Conservation (phyloP, 2,797 vertebrate species). For the Serranus cabrilla region DNA sequence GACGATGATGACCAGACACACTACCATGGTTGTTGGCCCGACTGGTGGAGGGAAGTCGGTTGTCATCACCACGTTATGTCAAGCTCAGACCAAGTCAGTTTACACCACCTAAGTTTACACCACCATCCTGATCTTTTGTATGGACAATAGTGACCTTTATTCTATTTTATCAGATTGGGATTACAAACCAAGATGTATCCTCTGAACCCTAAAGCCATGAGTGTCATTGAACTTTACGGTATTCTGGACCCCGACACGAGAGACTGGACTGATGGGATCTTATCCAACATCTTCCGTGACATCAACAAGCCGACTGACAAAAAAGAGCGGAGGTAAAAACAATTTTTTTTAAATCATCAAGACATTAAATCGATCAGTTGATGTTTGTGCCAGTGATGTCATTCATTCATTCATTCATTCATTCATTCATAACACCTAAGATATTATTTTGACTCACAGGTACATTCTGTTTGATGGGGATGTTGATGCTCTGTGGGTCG, state of each 20-base stretch:
- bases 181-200: slow-evolving; percentile 91
- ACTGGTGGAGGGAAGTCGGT: slow-evolving; percentile 98
- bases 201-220: slow-evolving; percentile 97
- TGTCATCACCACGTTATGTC: slow-evolving; percentile 95
- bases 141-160: slow-evolving; percentile 12
- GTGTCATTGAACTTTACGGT: slow-evolving; percentile 96
- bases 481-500: slow-evolving; percentile 98
- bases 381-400: not conserved
- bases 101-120: not conserved
- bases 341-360: too few species aligned
- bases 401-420: not conserved
- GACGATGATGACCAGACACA: slow-evolving; percentile 98
- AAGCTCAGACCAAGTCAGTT: slow-evolving; percentile 93
- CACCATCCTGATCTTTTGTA: slow-evolving; percentile 7
- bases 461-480: slow-evolving; percentile 98
- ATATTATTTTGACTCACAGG: slow-evolving; percentile 76
- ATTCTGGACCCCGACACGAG: slow-evolving; percentile 93
- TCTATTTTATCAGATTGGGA: slow-evolving; percentile 85
- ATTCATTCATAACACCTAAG: not conserved
- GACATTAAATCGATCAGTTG: not conserved
- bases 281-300: slow-evolving; percentile 98
- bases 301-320: slow-evolving; percentile 96
- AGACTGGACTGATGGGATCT: slow-evolving; percentile 97
- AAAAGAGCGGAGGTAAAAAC: slow-evolving; percentile 90
- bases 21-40: slow-evolving; percentile 97